Percentiles rank a stretch among this genome's conserved stretches.
phyloP scores from a whole-genome alignment of 2,113 vertebrate genomes.

The Platichthys flesus region DNA sequence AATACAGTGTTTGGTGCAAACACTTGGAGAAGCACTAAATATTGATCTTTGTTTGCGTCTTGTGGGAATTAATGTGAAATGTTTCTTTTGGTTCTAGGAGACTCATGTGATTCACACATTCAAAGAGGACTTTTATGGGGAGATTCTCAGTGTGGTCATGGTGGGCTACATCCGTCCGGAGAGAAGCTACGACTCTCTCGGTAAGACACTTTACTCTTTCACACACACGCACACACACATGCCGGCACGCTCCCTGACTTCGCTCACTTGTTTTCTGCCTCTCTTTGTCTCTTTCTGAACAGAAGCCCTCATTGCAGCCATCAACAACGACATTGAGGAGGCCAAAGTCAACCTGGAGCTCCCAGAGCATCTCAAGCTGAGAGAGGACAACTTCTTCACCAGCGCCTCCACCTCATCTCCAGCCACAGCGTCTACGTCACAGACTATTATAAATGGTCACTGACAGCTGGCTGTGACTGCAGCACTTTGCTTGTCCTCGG shows the following conservation, averaged over 20 bases:
- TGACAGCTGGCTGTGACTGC: conserved; percentile 71
- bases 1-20: too few relatives aligned
- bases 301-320: conserved; percentile 93
- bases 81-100: conserved; percentile 82
- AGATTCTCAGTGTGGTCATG: conserved; percentile 91
- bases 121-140: conserved; percentile 95
- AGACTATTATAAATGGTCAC: conserved; percentile 86
- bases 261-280: not conserved
- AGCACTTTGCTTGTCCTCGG: not conserved
- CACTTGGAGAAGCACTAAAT: not conserved
- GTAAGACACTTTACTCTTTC: conserved; percentile 70
- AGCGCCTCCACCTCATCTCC: conserved; percentile 54
- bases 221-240: not conserved
- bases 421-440: conserved; percentile 44
- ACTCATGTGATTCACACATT: conserved; percentile 95
- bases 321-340: conserved; percentile 92
- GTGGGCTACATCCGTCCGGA: conserved; percentile 95
- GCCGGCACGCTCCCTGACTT: not conserved
- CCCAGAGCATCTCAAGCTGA: conserved; percentile 90
- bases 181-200: conserved; percentile 90
- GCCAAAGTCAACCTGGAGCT: conserved; percentile 89
- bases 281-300: conserved; percentile 7
- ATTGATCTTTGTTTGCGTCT: not conserved
- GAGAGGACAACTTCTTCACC: conserved; percentile 91
- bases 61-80: not conserved